Conservation (phyloP, 2,113 vertebrate genomes). For the Suncus etruscus region DNA sequence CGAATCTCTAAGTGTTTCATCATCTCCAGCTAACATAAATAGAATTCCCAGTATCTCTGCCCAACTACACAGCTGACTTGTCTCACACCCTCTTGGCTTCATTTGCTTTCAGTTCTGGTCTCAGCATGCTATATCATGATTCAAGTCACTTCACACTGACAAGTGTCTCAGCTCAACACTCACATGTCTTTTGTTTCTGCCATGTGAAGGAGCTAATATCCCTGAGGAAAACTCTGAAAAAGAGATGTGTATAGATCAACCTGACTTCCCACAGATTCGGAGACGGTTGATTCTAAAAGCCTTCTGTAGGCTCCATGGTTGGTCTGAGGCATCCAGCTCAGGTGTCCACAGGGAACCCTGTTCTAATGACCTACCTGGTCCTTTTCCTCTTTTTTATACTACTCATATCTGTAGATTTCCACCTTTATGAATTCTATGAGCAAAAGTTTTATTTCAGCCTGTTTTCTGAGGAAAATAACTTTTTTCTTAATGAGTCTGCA, state of each 20-base stretch:
- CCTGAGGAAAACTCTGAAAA: background rate
- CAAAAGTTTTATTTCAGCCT: background rate
- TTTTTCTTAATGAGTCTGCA: background rate
- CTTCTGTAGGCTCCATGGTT: accelerated
- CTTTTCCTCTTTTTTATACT: background rate
- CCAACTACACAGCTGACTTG: background rate
- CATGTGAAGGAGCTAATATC: background rate
- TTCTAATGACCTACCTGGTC: too few species aligned
- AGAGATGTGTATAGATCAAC: background rate
- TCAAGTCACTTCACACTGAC: background rate
- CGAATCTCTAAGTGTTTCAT: background rate
- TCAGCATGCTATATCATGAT: accelerated
- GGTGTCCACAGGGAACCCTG: accelerated
- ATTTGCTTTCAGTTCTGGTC: background rate
- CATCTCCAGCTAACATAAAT: background rate
- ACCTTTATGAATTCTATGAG: background rate
- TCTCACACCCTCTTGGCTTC: background rate
- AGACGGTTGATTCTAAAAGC: too few species aligned
- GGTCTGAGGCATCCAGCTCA: accelerated
- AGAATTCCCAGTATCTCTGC: background rate
- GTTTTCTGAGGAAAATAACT: background rate
- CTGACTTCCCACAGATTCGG: accelerated
- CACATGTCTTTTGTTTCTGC: background rate
- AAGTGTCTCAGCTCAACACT: background rate
- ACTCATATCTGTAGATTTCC: background rate